Evolutionary conservation across 1,140 invertebrate genomes (phyloP), one percentile per base, ranked within the genome.

Genomic region (Marisa cornuarietis): DNA sequence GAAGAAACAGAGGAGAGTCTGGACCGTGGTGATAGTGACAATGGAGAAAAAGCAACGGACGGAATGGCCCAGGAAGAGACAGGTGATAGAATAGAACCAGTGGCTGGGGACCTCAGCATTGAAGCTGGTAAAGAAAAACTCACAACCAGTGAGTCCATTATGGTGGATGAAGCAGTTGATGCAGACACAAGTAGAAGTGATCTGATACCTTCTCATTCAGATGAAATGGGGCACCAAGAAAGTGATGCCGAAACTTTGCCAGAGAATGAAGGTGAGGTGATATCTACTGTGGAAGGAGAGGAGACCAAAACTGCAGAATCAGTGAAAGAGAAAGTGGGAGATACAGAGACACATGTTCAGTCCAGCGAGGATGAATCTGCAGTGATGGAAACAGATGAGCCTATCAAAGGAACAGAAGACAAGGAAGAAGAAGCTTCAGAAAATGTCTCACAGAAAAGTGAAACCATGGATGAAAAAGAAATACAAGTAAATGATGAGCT

Each of bases 31-130:
- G 78, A 63, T 18, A 61, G 61, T 31, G 49, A 62, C 20, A 78
- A 58, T 63, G 80, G 79, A 18, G 20, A 31, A 9, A 68, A 79
- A 69, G 71, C 77, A 76, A 66, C 76, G 66, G 72, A 75, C 31
- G 72, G 31, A 31, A 63, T 74, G 62, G 58, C 63, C 31, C 73
- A 74, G 61, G 79, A 58, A 66, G 78, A 72, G 52, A 74, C 76
- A 22, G 75, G n/a, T 11, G 63, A 71, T 71, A n/a, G 66, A 6
- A 13, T 5, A 11, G 42, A 58, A 58, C 54, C 54, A 58, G 16
- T 8, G 22, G 16, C 51, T 7, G 58, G 13, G 66, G 65, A 7
- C 31, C 51, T 52, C 31, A 20, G 61, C 20, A n/a, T 10, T 24
- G 8, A 26, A 5, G 20, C 42, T 65, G 58, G 13, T 20, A 18